phyloP scores from a whole-genome alignment of 2,888 invertebrate genomes.

The Drosophila fungiperda region DNA sequence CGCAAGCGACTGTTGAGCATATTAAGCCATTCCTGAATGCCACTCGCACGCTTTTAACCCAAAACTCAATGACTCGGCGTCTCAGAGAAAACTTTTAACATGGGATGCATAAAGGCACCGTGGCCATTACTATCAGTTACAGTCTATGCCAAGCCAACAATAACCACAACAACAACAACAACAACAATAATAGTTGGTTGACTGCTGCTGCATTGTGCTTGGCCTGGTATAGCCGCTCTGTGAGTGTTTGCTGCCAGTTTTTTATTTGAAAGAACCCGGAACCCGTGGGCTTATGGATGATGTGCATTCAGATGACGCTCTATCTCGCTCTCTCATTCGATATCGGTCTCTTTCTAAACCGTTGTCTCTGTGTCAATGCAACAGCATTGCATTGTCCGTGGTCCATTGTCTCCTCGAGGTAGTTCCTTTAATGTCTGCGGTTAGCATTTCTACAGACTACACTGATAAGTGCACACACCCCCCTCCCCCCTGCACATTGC shows the following conservation, averaged over 20 bases:
- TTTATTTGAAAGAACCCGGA: slow-evolving; percentile 66
- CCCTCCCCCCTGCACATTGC: background rate
- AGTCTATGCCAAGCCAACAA: slow-evolving; percentile 42
- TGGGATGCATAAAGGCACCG: slow-evolving; percentile 69
- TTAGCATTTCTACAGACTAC: slow-evolving; percentile 54
- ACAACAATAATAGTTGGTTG: slow-evolving; percentile 39
- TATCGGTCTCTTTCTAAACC: slow-evolving; percentile 13
- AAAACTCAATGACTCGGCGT: slow-evolving; percentile 68
- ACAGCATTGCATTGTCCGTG: slow-evolving; percentile 39
- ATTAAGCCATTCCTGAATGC: slow-evolving; percentile 72
- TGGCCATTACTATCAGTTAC: slow-evolving; percentile 76
- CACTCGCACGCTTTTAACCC: slow-evolving; percentile 74
- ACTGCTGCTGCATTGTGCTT: slow-evolving; percentile 50
- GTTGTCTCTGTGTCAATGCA: slow-evolving; percentile 29
- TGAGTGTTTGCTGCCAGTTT: slow-evolving; percentile 77
- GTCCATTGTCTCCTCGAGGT: slow-evolving; percentile 66
- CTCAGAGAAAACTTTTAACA: slow-evolving; percentile 78
- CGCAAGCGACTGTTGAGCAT: slow-evolving; percentile 43
- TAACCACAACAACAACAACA: slow-evolving; percentile 27
- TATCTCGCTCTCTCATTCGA: background rate
- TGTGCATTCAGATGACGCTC: slow-evolving; percentile 54
- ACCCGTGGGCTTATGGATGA: slow-evolving; percentile 61
- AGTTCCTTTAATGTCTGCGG: slow-evolving; percentile 64
- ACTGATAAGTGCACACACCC: slow-evolving; percentile 10
- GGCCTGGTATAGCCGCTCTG: slow-evolving; percentile 27